Base-by-base conservation (phyloP, 2,888 invertebrate species). In the Punctoribates punctum region DNA sequence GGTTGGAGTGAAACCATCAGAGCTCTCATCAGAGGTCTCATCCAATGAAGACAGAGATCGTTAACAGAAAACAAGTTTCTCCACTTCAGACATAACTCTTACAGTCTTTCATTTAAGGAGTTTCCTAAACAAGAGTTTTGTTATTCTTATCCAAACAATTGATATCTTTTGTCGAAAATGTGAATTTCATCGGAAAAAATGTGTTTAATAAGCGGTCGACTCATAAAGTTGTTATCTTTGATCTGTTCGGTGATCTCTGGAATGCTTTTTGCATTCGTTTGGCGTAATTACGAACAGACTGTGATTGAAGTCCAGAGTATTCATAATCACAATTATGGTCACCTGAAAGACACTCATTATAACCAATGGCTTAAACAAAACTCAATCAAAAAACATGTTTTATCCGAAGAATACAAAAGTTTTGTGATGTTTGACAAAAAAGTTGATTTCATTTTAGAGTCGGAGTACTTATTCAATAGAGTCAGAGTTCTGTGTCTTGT, bases 261-360 rank as follows among this genome's bases (percentile, higher is more conserved):
- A 62, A 78, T 80, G 34, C 67, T 81, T 2, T 80, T 81, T 75
- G 81, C 81, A 8, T 74, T 81, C 25, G 79, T 81, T 13, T 81
- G 80, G 80, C 74, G 78, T 27, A 79, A 81, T 73, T 81, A 81
- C 48, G 80, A 81, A 75, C 79, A 79, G 73, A 79, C 79, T 15
- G 77, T 81, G 23, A 25, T 70, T 48, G 70, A 72, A 51, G 27
- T 75, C 0, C 34, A 34, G 20, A 72, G 27, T 23, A 20, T 23
- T 27, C 75, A 75, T 9, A 65, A 65, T 29, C 62, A 65, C 15
- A 78, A 78, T n/a, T 76, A 78, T 74, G 78, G 79, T 73, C 72
- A 70, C 48, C 77, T 73, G 60, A 76, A 74, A 38, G 74, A 74
- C 65, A 77, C 77, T 25, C 77, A 76, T 70, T 81, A 81, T 54